phyloP scores from a whole-genome alignment of 2,888 invertebrate species.

The Lochmaea crataegi region DNA sequence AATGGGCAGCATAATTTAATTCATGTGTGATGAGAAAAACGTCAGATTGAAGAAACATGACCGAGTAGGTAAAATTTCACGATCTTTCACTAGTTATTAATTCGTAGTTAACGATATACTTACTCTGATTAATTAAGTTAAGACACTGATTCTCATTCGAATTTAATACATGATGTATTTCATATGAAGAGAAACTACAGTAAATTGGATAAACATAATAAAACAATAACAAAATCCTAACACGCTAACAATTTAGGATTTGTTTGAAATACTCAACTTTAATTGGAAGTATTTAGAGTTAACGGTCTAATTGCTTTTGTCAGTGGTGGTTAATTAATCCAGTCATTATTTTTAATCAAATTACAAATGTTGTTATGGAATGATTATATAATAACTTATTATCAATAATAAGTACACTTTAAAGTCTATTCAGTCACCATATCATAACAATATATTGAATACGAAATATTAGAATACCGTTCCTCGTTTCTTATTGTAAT shows the following conservation, averaged over 20 bases:
- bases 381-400: too few relatives aligned
- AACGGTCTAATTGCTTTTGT: not conserved
- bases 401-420: too few relatives aligned
- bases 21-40: constrained; percentile 31
- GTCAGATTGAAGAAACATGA: constrained; percentile 26
- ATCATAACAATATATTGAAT: too few relatives aligned
- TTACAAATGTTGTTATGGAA: too few relatives aligned
- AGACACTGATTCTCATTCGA: not conserved
- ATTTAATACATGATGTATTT: not conserved
- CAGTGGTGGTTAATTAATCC: too few relatives aligned
- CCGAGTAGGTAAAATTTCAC: not conserved
- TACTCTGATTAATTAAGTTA: not conserved
- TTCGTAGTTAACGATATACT: not conserved
- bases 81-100: not conserved
- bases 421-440: too few relatives aligned
- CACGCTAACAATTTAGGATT: not conserved
- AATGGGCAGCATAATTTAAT: constrained; percentile 40
- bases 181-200: not conserved
- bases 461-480: too few relatives aligned
- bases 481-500: too few relatives aligned
- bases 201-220: not conserved
- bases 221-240: not conserved
- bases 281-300: not conserved
- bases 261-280: too few relatives aligned
- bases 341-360: too few relatives aligned